Percentiles rank a stretch among this genome's conserved stretches.
These are phyloP conservation scores for Threskiornis aethiopicus DNA, from an alignment of 2,797 vertebrate genomes.

Conservation along the genomic window DNA sequence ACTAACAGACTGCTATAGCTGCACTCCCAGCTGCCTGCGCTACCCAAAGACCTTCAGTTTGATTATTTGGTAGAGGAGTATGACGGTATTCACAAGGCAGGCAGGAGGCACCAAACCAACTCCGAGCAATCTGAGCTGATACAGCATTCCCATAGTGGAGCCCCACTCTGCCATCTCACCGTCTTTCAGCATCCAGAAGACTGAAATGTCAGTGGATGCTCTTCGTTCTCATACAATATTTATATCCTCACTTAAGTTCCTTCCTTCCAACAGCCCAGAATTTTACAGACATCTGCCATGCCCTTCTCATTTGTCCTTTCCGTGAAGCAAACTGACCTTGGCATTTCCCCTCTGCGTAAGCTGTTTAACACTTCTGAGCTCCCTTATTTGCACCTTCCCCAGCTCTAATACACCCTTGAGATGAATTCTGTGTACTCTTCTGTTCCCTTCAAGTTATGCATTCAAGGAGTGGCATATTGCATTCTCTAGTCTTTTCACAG, in stretches of 20 bases:
- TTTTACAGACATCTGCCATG: not conserved
- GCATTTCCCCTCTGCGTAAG: not conserved
- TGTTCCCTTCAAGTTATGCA: not conserved
- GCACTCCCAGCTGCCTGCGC: not conserved
- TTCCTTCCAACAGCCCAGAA: not conserved
- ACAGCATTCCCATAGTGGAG: not conserved
- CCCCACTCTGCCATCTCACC: not conserved
- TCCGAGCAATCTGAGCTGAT: not conserved
- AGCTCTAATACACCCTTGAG: not conserved
- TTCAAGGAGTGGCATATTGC: not conserved
- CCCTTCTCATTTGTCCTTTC: not conserved
- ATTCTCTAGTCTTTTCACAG: not conserved
- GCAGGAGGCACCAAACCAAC: not conserved
- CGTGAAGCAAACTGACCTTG: not conserved
- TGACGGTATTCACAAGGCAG: not conserved
- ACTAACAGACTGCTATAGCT: not conserved
- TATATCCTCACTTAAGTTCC: not conserved
- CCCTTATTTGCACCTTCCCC: not conserved
- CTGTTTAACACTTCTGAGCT: not conserved
- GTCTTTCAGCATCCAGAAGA: rapidly evolving
- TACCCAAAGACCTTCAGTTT: not conserved
- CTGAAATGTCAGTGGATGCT: rapidly evolving
- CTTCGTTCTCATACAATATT: not conserved
- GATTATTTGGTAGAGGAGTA: not conserved
- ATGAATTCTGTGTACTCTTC: not conserved